Evolutionary conservation across 1,140 invertebrate species (phyloP), one percentile per base, ranked within the genome.

Genomic region (Drosophila auraria): DNA sequence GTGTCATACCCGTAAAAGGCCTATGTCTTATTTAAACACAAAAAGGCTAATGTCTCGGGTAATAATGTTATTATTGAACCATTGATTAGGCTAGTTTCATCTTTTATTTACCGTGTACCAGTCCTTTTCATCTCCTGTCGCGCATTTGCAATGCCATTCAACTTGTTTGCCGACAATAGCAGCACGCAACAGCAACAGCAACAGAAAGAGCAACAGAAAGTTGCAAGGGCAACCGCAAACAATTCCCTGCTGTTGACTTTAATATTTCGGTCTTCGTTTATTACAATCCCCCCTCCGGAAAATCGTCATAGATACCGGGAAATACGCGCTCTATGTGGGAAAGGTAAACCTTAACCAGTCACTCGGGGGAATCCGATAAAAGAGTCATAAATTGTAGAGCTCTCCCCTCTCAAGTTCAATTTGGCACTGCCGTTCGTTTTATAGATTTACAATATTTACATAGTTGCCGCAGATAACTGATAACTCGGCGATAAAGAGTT

Each of bases 141-240:
- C 81, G 40, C 82, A 71, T 83, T 83, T 80, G 82, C 78, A 80
- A 81, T 89, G 83, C 83, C 81, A 87, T 87, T 87, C 84, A 87
- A 89, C 83, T 89, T 86, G 78, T 82, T 72, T 83, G 77, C 75
- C 50, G 56, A 51, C 65, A 65, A 51, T 44, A 60, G 54, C 70
- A 53, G 15, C 51, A 25, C 17, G 50, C 68, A 60, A 71, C 66
- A 74, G 57, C 42, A 73, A 20, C 25, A 57, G 15, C 49, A 45
- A 17, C 15, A 58, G 33, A 40, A 33, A 64, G 25, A 51, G 33
- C n/a, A 36, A 66, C 45, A 64, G 25, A 27, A 54, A 38, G 20
- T 38, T 47, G 38, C 36, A 54, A 56, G 23, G 44, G 61, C 40
- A 77, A 78, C 60, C 84, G 65, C 60, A 78, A 45, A 59, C 53